Evolutionary conservation across 2,888 invertebrate genomes (phyloP).

Genomic region (Antitype chi): DNA sequence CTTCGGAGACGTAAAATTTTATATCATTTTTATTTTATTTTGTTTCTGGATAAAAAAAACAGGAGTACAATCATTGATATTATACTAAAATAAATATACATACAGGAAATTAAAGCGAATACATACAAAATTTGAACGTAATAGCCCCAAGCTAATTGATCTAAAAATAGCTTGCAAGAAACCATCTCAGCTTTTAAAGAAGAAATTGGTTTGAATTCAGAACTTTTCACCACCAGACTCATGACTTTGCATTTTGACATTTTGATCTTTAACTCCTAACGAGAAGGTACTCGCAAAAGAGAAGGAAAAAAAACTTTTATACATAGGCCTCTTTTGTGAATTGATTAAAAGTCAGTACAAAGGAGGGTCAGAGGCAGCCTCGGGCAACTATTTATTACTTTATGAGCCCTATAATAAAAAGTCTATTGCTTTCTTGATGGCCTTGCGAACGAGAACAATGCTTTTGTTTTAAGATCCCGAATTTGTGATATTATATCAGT

Average conservation of each 20-base stretch:
- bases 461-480: slow-evolving; percentile 29
- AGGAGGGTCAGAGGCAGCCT: slow-evolving; percentile 32
- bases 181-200: not conserved
- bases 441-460: not conserved
- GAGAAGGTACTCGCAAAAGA: slow-evolving; percentile 7
- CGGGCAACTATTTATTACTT: slow-evolving; percentile 50
- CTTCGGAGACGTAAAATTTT: too few relatives aligned
- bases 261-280: slow-evolving; percentile 5
- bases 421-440: slow-evolving; percentile 35
- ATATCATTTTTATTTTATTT: too few relatives aligned
- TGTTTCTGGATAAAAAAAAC: too few relatives aligned
- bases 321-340: slow-evolving; percentile 40
- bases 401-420: slow-evolving; percentile 45
- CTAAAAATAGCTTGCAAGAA: not conserved
- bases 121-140: not conserved
- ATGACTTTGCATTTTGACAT: slow-evolving; percentile 33
- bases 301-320: slow-evolving; percentile 15
- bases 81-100: too few relatives aligned
- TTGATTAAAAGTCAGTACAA: slow-evolving; percentile 55
- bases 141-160: not conserved
- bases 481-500: slow-evolving; percentile 13
- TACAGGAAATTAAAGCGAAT: not conserved
- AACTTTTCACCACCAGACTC: slow-evolving; percentile 10
- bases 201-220: not conserved
- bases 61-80: too few relatives aligned